These are phyloP conservation scores for Scrobipalpa atriplicella DNA, from an alignment of 2,888 invertebrate species.

Conservation along the genomic window DNA sequence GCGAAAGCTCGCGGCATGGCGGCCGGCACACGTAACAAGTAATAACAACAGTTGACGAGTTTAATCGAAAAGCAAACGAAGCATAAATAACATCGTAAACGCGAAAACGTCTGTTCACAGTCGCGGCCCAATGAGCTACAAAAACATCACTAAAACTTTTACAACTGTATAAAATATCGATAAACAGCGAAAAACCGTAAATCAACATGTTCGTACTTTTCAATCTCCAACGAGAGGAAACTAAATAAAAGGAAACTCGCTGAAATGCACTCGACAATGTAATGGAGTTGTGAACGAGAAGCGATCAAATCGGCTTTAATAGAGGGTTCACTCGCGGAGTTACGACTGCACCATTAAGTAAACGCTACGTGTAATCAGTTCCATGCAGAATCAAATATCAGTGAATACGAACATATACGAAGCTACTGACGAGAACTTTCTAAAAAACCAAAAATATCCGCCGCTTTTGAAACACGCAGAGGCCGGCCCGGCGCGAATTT, in stretches of 20 bases:
- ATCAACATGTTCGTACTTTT: constrained; percentile 26
- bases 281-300: constrained; percentile 27
- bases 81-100: constrained; percentile 46
- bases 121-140: constrained; percentile 38
- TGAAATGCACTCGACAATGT: constrained; percentile 27
- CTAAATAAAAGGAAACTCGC: constrained; percentile 24
- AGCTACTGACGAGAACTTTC: not conserved
- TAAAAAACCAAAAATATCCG: constrained; percentile 6
- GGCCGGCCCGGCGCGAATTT: not conserved
- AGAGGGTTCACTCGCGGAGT: constrained; percentile 19
- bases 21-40: constrained; percentile 44
- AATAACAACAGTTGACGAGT: constrained; percentile 48
- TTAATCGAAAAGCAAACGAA: constrained; percentile 63
- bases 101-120: constrained; percentile 27
- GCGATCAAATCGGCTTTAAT: constrained; percentile 28
- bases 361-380: constrained; percentile 27
- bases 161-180: constrained; percentile 35
- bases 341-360: constrained; percentile 26
- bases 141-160: constrained; percentile 40
- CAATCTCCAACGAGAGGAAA: constrained; percentile 24
- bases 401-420: constrained; percentile 1
- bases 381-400: constrained; percentile 22
- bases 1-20: constrained; percentile 36
- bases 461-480: not conserved
- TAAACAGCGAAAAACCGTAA: constrained; percentile 22